Percentiles rank a stretch among this genome's conserved stretches.
phyloP scores from a whole-genome alignment of 1,140 invertebrate species.

The Philopotamus ludificatus region DNA sequence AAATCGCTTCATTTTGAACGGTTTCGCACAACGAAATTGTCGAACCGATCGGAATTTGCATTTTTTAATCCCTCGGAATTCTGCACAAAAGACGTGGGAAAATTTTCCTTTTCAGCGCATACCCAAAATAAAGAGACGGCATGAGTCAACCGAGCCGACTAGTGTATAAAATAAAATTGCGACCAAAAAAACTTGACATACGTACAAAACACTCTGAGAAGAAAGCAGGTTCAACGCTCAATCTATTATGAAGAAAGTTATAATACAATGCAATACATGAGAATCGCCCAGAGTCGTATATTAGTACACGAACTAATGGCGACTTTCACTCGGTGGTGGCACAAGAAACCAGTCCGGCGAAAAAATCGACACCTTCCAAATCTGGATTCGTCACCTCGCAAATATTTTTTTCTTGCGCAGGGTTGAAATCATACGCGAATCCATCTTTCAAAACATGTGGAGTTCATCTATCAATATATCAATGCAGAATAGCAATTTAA shows the following conservation, averaged over 20 bases:
- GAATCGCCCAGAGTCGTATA: constrained; percentile 16
- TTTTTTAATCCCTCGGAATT: no score
- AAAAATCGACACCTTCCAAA: neutral
- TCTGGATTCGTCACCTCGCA: neutral
- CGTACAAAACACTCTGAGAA: neutral
- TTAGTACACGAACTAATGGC: constrained; percentile 20
- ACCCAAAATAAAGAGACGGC: constrained; percentile 4
- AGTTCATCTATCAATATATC: no score
- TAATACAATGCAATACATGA: constrained; percentile 25
- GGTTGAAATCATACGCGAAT: no score
- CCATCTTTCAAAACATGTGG: no score
- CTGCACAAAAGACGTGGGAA: no score
- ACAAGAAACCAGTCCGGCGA: constrained; percentile 20
- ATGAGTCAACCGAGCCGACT: neutral
- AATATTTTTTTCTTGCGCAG: no score
- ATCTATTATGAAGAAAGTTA: constrained; percentile 25
- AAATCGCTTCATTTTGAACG: no score
- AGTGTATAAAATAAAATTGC: neutral
- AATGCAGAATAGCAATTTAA: no score
- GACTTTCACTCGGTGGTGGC: constrained; percentile 15
- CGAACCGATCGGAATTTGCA: no score
- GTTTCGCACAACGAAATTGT: no score
- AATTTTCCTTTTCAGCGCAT: no score
- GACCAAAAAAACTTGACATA: neutral
- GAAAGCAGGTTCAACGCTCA: constrained; percentile 3